Evolutionary conservation across 2,888 invertebrate genomes (phyloP).

Genomic region (Gisinianus flammeolus): DNA sequence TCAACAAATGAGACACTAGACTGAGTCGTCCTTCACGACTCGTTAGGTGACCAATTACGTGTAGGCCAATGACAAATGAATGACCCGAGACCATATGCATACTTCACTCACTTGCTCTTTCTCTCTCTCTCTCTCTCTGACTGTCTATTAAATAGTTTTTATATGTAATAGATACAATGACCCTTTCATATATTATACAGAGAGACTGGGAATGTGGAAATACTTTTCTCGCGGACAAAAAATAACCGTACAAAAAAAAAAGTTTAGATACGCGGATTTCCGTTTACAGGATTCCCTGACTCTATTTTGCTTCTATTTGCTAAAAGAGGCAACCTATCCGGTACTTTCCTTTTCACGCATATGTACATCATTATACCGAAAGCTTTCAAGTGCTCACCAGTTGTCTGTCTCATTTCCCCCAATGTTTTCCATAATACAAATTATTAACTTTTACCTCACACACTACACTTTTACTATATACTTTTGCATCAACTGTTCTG

Average conservation of each 20-base stretch:
- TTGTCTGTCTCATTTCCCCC: too few species aligned
- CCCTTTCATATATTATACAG: too few species aligned
- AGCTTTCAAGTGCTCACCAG: too few species aligned
- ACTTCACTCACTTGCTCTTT: conserved; percentile 8
- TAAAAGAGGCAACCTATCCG: conserved; percentile 22
- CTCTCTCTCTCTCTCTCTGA: background rate
- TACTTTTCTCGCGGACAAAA: too few species aligned
- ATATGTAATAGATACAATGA: conserved; percentile 16
- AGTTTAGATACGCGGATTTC: conserved; percentile 15
- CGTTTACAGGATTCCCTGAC: conserved; percentile 20
- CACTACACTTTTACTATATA: too few species aligned
- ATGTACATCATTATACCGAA: conserved; percentile 15
- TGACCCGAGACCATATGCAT: conserved; percentile 36
- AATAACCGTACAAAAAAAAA: too few species aligned
- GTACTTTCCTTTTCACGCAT: background rate
- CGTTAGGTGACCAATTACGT: conserved; percentile 59
- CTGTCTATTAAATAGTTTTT: background rate
- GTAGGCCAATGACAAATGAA: conserved; percentile 39
- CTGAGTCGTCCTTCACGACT: conserved; percentile 56
- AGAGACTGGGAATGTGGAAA: too few species aligned
- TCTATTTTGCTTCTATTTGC: too few species aligned
- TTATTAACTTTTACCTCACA: too few species aligned
- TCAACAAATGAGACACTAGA: conserved; percentile 31
- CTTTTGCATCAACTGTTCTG: too few species aligned
- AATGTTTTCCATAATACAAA: too few species aligned